Evolutionary conservation across 2,113 vertebrate genomes (phyloP).

Genomic region (Spheniscus mendiculus): DNA sequence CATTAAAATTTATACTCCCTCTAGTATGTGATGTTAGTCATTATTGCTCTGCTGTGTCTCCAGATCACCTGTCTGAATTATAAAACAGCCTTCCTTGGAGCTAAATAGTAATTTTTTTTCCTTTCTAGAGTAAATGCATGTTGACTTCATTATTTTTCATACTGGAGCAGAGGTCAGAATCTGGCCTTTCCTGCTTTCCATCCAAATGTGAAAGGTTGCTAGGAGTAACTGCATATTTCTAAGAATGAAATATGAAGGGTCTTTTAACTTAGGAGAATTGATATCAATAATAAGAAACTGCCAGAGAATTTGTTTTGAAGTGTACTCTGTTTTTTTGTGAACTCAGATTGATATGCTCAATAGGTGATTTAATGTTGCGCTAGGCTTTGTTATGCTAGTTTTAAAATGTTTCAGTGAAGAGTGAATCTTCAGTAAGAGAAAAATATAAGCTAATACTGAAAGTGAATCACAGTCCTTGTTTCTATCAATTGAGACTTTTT

Average conservation of each 20-base stretch:
- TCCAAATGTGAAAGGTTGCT: conserved; percentile 22
- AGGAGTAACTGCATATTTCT: conserved; percentile 16
- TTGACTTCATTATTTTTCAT: conserved; percentile 23
- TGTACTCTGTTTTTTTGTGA: not conserved
- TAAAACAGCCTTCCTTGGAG: conserved; percentile 42
- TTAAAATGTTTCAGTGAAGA: not conserved
- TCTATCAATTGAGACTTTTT: not conserved
- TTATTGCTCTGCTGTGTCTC: conserved; percentile 59
- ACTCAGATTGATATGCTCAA: not conserved
- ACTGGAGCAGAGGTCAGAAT: not conserved
- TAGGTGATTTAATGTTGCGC: not conserved
- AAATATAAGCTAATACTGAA: not conserved
- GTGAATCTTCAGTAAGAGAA: not conserved
- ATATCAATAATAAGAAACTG: not conserved
- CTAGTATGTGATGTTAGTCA: conserved; percentile 60
- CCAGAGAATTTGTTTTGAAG: not conserved
- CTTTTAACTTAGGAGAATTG: not conserved
- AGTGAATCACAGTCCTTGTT: not conserved
- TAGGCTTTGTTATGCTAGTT: not conserved
- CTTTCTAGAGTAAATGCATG: not conserved
- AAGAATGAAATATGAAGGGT: conserved; percentile 8
- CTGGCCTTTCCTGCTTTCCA: conserved; percentile 30
- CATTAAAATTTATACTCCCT: conserved; percentile 70
- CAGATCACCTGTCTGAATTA: conserved; percentile 56
- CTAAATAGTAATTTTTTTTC: not conserved